Conservation (phyloP, 2,797 vertebrate genomes). For the Bovichtus diacanthus region DNA sequence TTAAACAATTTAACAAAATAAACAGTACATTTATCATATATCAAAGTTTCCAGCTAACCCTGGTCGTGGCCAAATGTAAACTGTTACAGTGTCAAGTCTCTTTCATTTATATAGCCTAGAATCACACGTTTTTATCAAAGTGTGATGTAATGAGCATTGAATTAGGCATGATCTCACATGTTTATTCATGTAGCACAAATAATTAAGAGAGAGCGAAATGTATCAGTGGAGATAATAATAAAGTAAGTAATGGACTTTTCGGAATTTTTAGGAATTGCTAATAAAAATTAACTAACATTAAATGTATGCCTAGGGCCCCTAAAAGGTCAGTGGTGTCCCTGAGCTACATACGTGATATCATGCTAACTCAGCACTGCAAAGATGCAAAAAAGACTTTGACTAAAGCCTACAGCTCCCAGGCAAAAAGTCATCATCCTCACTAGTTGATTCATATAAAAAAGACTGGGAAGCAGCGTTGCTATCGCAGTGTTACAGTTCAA, state of each 20-base stretch:
- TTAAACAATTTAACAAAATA: slow-evolving; percentile 2
- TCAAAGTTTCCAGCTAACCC: neutral
- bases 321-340: slow-evolving; percentile 30
- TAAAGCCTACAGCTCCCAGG: slow-evolving; percentile 10
- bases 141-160: neutral
- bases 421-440: slow-evolving; percentile 14
- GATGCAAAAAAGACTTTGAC: slow-evolving; percentile 5
- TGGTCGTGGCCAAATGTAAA: neutral
- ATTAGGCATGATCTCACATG: neutral
- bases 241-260: neutral
- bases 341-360: slow-evolving; percentile 9
- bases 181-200: slow-evolving; percentile 23
- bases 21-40: neutral
- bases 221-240: slow-evolving; percentile 1
- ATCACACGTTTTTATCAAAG: neutral
- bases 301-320: neutral
- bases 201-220: neutral
- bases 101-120: neutral
- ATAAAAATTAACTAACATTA: neutral
- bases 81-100: neutral
- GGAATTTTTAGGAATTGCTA: neutral
- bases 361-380: slow-evolving; percentile 35
- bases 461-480: neutral
- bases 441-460: slow-evolving; percentile 14
- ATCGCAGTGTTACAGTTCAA: slow-evolving; percentile 1